These are phyloP conservation scores for Gila orcuttii DNA, from an alignment of 2,113 vertebrate species.

Conservation along the genomic window DNA sequence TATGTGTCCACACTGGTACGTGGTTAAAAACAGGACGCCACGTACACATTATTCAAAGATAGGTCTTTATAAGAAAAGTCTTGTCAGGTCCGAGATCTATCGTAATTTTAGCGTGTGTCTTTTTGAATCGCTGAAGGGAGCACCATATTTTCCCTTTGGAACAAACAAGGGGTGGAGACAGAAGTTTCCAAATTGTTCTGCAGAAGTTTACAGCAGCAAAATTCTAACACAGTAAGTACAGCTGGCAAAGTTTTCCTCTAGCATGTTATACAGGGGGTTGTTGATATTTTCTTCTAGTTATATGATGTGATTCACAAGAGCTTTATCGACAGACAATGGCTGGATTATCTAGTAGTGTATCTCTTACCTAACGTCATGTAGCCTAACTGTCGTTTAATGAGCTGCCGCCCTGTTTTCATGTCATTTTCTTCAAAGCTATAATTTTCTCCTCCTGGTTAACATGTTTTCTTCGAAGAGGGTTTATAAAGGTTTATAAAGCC, in stretches of 20 bases:
- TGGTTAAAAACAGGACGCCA: slow-evolving; percentile 54
- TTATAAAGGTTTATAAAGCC: not conserved
- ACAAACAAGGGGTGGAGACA: slow-evolving; percentile 14
- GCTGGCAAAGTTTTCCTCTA: not conserved
- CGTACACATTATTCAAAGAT: slow-evolving; percentile 54
- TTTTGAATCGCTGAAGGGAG: not conserved
- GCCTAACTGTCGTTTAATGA: slow-evolving; percentile 1
- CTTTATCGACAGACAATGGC: slow-evolving; percentile 1
- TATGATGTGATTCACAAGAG: not conserved
- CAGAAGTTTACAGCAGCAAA: slow-evolving; percentile 15
- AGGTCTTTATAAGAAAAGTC: slow-evolving; percentile 16
- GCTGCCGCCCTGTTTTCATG: not conserved
- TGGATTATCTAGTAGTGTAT: slow-evolving; percentile 1
- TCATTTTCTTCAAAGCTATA: not conserved
- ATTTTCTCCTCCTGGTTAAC: not conserved
- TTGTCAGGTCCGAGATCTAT: not conserved
- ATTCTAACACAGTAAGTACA: slow-evolving; percentile 20
- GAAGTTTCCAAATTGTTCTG: slow-evolving; percentile 30
- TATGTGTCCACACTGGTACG: slow-evolving; percentile 31
- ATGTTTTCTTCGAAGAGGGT: not conserved
- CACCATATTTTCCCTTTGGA: not conserved
- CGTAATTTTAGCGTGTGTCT: not conserved
- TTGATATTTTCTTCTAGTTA: not conserved
- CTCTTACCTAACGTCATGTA: slow-evolving; percentile 11
- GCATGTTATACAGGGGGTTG: not conserved